Evolutionary conservation across 2,113 vertebrate species (phyloP), one percentile per base, ranked within the genome.

Genomic region (Chelonoidis abingdonii): DNA sequence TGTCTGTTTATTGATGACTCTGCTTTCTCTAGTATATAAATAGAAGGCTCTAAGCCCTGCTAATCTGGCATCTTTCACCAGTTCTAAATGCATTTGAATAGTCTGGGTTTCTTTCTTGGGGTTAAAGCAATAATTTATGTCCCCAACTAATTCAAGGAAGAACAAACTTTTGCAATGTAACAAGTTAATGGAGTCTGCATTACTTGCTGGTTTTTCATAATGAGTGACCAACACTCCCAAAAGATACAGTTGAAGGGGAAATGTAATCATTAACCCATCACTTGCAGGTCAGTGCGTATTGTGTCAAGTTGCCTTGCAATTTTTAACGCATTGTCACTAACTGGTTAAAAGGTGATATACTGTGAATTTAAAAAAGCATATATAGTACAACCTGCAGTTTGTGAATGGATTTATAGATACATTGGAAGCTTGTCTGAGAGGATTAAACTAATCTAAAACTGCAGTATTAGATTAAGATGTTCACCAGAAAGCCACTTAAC

Each of bases 401-500:
- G 88, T 86, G 81, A 78, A 56, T 8, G 1, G 90, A 80, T 95
- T 96, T 89, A 94, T 83, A 80, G 56, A 2, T 49, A 47, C 1
- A 2, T 1, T 17, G 25, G 52, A 91, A 81, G 84, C 81, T 86
- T 41, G 86, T 69, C 86, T 90, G 92, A 97, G 93, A 83, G 94
- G 97, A 96, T 97, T 96, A 98, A 59, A 59, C 57, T 59, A 59
- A 59, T 59, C 57, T 62, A 62, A 62, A 62, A 35, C 88, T 52
- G 41, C 56, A 85, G 69, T 84, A 86, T 93, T 93, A 84, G 96
- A 94, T 92, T 95, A 96, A 96, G 90, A 59, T 92, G 88, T 86
- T 96, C 93, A 86, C 53, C 35, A 91, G 62, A 62, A 97, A 97
- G 94, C 97, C 94, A 96, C 96, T 97, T 97, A 96, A 31, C 84